phyloP scores from a whole-genome alignment of 2,888 invertebrate species.

The Hyposoter dolosus region DNA sequence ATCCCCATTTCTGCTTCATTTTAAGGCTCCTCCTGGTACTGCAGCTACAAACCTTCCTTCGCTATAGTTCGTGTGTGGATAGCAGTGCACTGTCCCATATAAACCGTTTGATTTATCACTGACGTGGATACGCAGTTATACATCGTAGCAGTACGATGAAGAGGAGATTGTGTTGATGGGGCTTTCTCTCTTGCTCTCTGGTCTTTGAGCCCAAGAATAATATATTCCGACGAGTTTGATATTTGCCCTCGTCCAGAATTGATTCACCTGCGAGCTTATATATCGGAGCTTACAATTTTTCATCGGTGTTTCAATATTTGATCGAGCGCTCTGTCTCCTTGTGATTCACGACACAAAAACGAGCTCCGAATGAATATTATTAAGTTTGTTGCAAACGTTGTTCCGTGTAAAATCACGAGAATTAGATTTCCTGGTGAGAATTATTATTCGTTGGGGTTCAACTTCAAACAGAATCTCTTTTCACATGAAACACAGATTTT shows the following conservation, averaged over 20 bases:
- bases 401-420: not conserved
- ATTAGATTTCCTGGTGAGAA: not conserved
- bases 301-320: not conserved
- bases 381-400: not conserved
- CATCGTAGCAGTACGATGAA: conserved; percentile 58
- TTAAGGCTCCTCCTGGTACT: conserved; percentile 20
- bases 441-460: not conserved
- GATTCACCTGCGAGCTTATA: conserved; percentile 6
- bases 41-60: conserved; percentile 14
- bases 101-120: conserved; percentile 72
- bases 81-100: conserved; percentile 29
- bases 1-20: conserved; percentile 43
- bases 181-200: conserved; percentile 22
- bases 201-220: not conserved
- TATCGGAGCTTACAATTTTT: not conserved
- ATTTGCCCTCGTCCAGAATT: conserved; percentile 2
- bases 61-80: conserved; percentile 4
- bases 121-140: conserved; percentile 53
- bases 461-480: not conserved
- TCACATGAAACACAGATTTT: not conserved
- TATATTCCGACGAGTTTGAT: conserved; percentile 3
- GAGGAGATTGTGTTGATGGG: conserved; percentile 61
- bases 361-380: not conserved
- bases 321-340: not conserved
- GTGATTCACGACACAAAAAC: too few species aligned